These are phyloP conservation scores for Tetranychus piercei DNA, from an alignment of 2,888 invertebrate genomes.

Conservation along the genomic window DNA sequence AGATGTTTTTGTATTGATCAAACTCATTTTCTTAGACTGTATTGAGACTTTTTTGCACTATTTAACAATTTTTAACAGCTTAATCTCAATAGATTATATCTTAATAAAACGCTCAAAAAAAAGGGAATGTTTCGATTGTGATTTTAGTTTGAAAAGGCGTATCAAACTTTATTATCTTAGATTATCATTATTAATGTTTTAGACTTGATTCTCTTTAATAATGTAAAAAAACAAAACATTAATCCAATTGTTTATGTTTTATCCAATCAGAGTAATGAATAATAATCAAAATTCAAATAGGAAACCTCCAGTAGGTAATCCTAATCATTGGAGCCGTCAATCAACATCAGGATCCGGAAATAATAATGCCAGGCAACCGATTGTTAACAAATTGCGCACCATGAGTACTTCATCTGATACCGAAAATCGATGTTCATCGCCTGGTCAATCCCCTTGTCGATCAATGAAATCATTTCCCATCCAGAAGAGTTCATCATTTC, in stretches of 20 bases:
- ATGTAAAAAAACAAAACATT: no score
- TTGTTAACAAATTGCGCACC: background rate
- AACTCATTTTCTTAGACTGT: no score
- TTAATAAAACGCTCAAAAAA: no score
- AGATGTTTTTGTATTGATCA: no score
- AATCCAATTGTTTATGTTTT: background rate
- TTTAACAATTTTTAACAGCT: no score
- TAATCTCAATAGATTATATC: no score
- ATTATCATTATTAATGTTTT: no score
- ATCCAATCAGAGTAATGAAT: background rate
- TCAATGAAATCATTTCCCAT: background rate
- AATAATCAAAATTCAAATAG: background rate
- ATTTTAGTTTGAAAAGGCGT: no score
- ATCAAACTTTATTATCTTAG: no score
- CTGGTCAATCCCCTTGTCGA: background rate
- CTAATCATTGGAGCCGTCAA: background rate
- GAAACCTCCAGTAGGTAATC: background rate
- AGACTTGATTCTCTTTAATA: no score
- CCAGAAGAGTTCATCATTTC: conserved; percentile 7
- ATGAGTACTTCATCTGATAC: background rate
- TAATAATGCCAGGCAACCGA: background rate
- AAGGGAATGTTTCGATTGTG: no score
- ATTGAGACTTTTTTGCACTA: no score
- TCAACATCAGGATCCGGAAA: background rate
- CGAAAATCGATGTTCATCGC: conserved; percentile 5